Conservation (phyloP, 2,888 invertebrate genomes). For the Andrena camellia region DNA sequence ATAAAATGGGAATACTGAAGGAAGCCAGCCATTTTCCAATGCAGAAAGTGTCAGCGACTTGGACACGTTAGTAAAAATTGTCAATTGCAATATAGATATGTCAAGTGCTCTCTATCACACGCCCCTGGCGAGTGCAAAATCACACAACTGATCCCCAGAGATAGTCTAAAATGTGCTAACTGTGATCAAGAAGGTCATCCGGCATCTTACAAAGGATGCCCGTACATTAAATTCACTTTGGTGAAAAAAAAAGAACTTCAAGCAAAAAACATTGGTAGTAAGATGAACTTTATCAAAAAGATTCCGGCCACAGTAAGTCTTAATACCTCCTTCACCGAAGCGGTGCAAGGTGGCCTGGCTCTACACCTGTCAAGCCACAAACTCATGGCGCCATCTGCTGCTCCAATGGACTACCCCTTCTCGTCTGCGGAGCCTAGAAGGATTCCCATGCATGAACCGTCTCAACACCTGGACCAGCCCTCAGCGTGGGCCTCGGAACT, state of each 20-base stretch:
- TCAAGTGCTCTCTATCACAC: neutral
- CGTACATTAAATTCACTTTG: neutral
- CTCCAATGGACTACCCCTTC: no score
- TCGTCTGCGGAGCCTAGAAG: no score
- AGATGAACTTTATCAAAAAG: no score
- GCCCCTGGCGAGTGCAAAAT: neutral
- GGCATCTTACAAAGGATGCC: neutral
- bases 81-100: neutral
- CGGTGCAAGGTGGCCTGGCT: no score
- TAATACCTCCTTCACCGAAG: no score
- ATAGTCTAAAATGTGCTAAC: neutral
- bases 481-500: neutral
- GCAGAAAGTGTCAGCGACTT: no score
- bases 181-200: neutral
- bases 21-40: no score
- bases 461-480: neutral
- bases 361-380: no score
- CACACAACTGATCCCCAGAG: neutral
- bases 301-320: no score
- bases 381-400: no score
- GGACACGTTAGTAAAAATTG: constrained; percentile 2
- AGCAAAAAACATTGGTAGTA: no score
- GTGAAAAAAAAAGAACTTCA: neutral
- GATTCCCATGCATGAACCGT: no score
- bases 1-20: neutral